These are phyloP conservation scores for Phorcus lineatus DNA, from an alignment of 2,888 invertebrate species.

Conservation along the genomic window DNA sequence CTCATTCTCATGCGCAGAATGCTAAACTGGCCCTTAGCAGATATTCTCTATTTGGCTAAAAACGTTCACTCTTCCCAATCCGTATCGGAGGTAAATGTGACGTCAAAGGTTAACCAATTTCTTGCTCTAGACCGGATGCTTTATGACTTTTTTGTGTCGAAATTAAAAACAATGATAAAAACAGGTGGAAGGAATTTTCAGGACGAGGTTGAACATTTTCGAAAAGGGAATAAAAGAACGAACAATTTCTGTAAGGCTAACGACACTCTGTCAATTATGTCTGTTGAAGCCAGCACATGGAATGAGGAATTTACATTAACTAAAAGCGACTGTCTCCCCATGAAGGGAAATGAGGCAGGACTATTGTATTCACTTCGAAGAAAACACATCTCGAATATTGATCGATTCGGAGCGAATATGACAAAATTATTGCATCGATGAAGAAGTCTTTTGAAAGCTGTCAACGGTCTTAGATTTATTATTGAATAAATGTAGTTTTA, in stretches of 20 bases:
- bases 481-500: too few relatives aligned
- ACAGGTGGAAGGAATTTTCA: not conserved
- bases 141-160: not conserved
- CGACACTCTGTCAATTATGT: not conserved
- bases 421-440: not conserved
- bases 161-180: not conserved
- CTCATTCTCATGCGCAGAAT: not conserved
- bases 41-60: not conserved
- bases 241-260: not conserved
- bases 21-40: not conserved
- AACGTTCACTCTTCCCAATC: not conserved
- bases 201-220: slow-evolving; percentile 13
- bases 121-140: not conserved
- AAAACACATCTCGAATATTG: not conserved
- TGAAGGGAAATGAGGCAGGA: not conserved
- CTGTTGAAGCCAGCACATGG: not conserved
- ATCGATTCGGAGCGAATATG: not conserved
- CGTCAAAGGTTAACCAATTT: not conserved
- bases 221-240: not conserved
- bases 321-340: not conserved
- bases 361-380: not conserved
- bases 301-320: not conserved
- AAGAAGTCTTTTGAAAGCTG: too few relatives aligned
- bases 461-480: too few relatives aligned
- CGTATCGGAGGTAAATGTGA: not conserved